Conservation (phyloP, 2,888 invertebrate genomes). For the Plebejus anna region DNA sequence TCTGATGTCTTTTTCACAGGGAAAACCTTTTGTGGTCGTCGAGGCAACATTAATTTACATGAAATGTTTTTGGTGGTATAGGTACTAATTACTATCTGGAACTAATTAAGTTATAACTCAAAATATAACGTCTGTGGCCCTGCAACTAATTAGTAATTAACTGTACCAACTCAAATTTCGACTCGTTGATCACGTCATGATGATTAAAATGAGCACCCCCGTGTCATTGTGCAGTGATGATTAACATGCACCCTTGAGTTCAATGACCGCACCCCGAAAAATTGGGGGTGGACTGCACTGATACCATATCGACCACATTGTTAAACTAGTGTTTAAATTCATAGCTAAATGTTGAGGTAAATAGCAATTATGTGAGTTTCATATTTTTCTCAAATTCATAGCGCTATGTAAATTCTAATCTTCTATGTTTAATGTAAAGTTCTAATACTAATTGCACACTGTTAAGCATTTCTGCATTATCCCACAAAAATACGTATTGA, state of each 20-base stretch:
- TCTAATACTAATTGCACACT: too few species aligned
- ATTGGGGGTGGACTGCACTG: constrained; percentile 40
- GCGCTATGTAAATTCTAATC: too few species aligned
- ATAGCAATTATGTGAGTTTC: background rate
- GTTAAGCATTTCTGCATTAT: too few species aligned
- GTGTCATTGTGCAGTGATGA: constrained; percentile 30
- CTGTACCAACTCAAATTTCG: background rate
- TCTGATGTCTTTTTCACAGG: too few species aligned
- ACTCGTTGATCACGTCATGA: constrained; percentile 2
- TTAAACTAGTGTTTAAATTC: background rate
- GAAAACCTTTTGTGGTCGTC: too few species aligned
- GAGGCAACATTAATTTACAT: too few species aligned
- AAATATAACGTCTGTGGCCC: background rate
- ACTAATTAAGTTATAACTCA: background rate
- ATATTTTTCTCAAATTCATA: too few species aligned
- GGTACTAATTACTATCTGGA: background rate
- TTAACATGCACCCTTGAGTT: constrained; percentile 42
- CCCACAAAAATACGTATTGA: too few species aligned
- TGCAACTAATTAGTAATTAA: background rate
- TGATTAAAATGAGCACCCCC: constrained; percentile 18
- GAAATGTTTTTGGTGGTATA: too few species aligned
- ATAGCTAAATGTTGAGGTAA: background rate
- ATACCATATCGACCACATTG: constrained; percentile 23
- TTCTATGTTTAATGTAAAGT: too few species aligned
- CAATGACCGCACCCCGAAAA: constrained; percentile 46